phyloP scores from a whole-genome alignment of 2,888 invertebrate species.

The Lagria hirta region DNA sequence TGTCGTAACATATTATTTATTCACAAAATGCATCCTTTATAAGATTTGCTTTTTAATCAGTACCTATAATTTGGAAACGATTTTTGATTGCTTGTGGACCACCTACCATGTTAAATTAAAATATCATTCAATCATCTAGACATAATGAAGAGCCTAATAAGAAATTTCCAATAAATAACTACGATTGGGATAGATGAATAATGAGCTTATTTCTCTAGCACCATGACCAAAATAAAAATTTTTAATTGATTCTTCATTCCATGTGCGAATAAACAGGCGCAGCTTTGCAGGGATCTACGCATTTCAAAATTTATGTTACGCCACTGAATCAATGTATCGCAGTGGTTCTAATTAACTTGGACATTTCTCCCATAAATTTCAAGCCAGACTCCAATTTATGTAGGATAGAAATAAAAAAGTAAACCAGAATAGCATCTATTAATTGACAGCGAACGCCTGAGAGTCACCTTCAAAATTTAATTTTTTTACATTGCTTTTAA shows the following conservation, averaged over 20 bases:
- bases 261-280: conserved; percentile 11
- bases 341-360: conserved; percentile 49
- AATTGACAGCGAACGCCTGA: conserved; percentile 39
- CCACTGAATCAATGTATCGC: conserved; percentile 39
- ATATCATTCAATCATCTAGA: conserved; percentile 10
- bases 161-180: conserved; percentile 6
- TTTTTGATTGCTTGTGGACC: too few relatives aligned
- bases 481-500: conserved; percentile 6
- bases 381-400: conserved; percentile 44
- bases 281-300: conserved; percentile 14
- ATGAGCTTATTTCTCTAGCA: neutral
- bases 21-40: too few relatives aligned
- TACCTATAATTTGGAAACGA: too few relatives aligned
- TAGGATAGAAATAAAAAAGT: conserved; percentile 44
- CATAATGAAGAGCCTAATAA: conserved; percentile 2
- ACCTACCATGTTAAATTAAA: conserved; percentile 14
- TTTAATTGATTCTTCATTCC: conserved; percentile 10
- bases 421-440: conserved; percentile 45
- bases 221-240: conserved; percentile 7
- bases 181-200: conserved; percentile 5
- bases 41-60: too few relatives aligned
- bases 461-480: conserved; percentile 17
- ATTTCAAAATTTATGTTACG: conserved; percentile 28
- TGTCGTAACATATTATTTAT: too few relatives aligned
- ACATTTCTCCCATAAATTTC: conserved; percentile 48